Evolutionary conservation across 2,113 vertebrate genomes (phyloP).

Genomic region (Toxostoma redivivum): DNA sequence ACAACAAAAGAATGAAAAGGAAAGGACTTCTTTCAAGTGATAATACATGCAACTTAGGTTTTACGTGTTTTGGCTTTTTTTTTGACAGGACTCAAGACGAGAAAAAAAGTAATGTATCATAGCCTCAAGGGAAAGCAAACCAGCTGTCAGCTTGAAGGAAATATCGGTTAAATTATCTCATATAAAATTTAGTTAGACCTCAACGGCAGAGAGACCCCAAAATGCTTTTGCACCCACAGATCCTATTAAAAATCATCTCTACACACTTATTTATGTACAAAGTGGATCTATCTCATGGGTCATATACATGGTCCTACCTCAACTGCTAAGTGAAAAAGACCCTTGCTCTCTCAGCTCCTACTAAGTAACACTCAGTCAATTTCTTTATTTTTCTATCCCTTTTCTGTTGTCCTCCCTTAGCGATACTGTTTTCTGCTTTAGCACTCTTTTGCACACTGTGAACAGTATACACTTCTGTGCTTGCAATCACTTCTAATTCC

Average conservation of each 20-base stretch:
- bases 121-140: conserved; percentile 8
- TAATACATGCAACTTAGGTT: neutral
- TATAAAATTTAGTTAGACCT: neutral
- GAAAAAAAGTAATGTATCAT: neutral
- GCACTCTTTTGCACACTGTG: neutral
- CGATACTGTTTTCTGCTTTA: neutral
- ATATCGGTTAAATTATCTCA: neutral
- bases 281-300: neutral
- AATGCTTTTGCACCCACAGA: neutral
- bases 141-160: conserved; percentile 17
- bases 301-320: neutral
- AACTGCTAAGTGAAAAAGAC: neutral
- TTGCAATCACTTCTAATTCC: neutral
- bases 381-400: neutral
- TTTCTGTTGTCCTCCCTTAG: neutral
- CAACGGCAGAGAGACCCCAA: neutral
- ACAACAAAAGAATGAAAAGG: neutral
- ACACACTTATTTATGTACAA: neutral
- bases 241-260: neutral
- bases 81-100: neutral
- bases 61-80: neutral
- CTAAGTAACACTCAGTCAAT: neutral
- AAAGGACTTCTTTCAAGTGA: neutral
- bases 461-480: neutral
- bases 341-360: neutral